phyloP scores from a whole-genome alignment of 2,888 invertebrate species.

The Rutpela maculata region DNA sequence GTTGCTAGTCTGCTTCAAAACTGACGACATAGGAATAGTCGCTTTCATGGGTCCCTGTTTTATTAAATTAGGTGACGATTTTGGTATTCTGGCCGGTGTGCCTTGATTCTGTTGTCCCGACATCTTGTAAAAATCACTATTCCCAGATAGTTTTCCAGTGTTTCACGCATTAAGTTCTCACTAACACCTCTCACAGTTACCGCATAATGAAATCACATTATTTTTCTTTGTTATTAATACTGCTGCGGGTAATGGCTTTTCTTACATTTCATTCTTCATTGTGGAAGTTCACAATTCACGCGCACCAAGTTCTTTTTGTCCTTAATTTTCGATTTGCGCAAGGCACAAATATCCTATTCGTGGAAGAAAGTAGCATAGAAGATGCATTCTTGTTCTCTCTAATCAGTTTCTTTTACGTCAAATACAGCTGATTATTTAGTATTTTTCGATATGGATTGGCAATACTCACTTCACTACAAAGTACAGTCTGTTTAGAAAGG shows the following conservation, averaged over 20 bases:
- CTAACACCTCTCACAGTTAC: constrained; percentile 24
- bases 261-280: constrained; percentile 38
- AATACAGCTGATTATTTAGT: constrained; percentile 52
- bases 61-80: constrained; percentile 81
- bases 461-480: constrained; percentile 38
- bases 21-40: constrained; percentile 84
- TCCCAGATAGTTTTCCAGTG: constrained; percentile 29
- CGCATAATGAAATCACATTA: constrained; percentile 23
- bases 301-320: constrained; percentile 45
- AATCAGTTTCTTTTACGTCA: constrained; percentile 40
- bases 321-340: constrained; percentile 38
- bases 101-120: constrained; percentile 56
- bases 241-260: constrained; percentile 35
- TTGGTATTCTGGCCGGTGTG: constrained; percentile 76
- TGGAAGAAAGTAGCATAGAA: constrained; percentile 19
- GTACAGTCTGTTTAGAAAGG: constrained; percentile 3
- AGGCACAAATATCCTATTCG: constrained; percentile 31
- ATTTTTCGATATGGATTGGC: constrained; percentile 23
- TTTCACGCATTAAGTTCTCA: constrained; percentile 46
- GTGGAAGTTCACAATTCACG: constrained; percentile 40
- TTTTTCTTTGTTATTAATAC: constrained; percentile 33
- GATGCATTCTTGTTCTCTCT: not conserved
- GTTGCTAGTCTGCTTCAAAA: constrained; percentile 79
- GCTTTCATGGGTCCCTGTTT: constrained; percentile 84
- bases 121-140: constrained; percentile 49